Conservation (phyloP, 2,797 vertebrate genomes). For the Neosilurus mollespiculum region DNA sequence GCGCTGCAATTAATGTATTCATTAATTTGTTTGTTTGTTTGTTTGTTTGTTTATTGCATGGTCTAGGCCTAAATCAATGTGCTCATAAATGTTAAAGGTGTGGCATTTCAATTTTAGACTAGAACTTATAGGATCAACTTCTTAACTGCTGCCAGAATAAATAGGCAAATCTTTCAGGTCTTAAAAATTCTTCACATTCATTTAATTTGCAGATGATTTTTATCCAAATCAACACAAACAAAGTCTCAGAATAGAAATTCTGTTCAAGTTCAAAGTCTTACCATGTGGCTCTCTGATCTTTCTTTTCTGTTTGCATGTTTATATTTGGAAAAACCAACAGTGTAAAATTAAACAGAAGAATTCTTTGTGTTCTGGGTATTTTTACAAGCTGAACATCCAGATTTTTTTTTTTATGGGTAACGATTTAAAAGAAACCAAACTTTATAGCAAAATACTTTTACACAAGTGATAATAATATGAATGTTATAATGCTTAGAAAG, state of each 20-base stretch:
- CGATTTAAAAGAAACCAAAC: neutral
- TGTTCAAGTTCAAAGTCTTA: neutral
- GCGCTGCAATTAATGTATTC: neutral
- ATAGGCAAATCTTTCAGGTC: neutral
- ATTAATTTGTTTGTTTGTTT: too few species aligned
- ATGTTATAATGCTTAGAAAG: neutral
- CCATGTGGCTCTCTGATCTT: neutral
- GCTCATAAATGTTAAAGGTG: neutral
- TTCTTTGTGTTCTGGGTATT: neutral
- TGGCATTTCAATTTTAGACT: neutral
- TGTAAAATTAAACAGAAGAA: neutral
- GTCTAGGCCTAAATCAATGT: neutral
- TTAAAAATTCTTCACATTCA: neutral
- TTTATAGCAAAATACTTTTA: neutral
- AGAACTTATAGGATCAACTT: neutral
- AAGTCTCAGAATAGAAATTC: neutral
- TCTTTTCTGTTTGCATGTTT: neutral
- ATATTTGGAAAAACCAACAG: neutral
- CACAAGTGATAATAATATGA: neutral
- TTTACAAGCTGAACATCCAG: neutral
- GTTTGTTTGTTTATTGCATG: neutral
- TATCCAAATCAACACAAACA: neutral
- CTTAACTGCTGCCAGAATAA: neutral
- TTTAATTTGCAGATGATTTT: neutral
- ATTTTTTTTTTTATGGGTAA: neutral